Percentiles rank a stretch among this genome's conserved stretches.
phyloP scores from a whole-genome alignment of 1,140 invertebrate genomes.

The Aphelenchoides fujianensis region DNA sequence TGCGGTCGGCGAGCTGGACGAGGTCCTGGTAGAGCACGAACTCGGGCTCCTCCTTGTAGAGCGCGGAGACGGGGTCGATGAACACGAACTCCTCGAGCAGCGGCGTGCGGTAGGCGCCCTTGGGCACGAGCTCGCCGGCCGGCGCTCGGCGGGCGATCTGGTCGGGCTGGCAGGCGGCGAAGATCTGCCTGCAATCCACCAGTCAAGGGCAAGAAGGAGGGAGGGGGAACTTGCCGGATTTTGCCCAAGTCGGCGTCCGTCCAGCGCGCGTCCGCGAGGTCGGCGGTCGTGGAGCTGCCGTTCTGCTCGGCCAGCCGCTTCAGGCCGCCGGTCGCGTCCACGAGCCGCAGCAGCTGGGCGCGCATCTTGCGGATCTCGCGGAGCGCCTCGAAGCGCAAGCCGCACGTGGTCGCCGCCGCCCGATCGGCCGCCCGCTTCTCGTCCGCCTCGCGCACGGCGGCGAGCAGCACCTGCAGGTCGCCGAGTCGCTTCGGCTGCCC shows the following conservation, averaged over 20 bases:
- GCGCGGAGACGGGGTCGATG: conserved; percentile 78
- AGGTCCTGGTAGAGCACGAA: conserved; percentile 92
- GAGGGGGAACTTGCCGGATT: conserved; percentile 8
- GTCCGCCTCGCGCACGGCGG: conserved; percentile 81
- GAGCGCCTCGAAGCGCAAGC: conserved; percentile 80
- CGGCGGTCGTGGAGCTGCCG: conserved; percentile 70
- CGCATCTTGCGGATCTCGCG: conserved; percentile 85
- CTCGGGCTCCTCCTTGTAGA: conserved; percentile 73
- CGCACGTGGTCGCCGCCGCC: conserved; percentile 75
- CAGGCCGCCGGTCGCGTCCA: conserved; percentile 73
- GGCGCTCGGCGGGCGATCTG: conserved; percentile 73
- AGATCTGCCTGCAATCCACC: conserved; percentile 72
- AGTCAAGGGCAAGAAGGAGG: no score
- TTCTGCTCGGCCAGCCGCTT: conserved; percentile 65
- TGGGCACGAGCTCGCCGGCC: conserved; percentile 37
- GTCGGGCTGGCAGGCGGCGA: conserved; percentile 81
- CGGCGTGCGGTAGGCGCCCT: conserved; percentile 56
- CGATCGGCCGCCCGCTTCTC: conserved; percentile 62
- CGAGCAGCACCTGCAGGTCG: conserved; percentile 82
- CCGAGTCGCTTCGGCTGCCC: conserved; percentile 74
- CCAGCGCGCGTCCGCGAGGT: no score
- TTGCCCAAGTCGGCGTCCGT: conserved; percentile 64
- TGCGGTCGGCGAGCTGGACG: conserved; percentile 69
- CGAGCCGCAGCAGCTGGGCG: conserved; percentile 81
- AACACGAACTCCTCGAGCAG: conserved; percentile 74